Base-by-base conservation (phyloP, 1,140 invertebrate species). In the Tetraneura akinire region DNA sequence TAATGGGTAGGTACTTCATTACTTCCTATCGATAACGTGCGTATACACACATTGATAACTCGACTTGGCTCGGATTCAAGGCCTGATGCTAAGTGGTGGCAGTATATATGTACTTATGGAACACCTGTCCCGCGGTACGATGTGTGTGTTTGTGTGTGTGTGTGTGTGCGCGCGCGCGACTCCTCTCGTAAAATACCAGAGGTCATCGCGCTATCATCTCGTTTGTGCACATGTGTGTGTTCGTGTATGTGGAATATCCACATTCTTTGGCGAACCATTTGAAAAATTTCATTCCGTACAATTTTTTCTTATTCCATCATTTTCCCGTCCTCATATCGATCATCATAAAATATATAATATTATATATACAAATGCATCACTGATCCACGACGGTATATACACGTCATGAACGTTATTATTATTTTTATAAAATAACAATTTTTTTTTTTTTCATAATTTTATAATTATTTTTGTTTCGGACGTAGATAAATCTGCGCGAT, bases 131-230 rank as follows among this genome's bases (percentile, higher is more conserved):
- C 37, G 37, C 55, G 53, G 53, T 51, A 37, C 32, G 49, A 45
- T 71, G 32, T 60, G 37, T 62, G 57, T 29, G 57, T 37, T 4
- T 74, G 42, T 76, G n/a, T 71, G 32, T 60, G 37, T 62, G 57
- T 29, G 57, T 37, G 8, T 74, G 42, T 57, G 57, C 32, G 23
- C 47, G 53, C 55, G 74, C 37, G 74, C 74, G 74, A 78, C 55
- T 76, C 73, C 73, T 76, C 73, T 78, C 53, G 74, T 78, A 78
- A 78, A 78, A 78, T 78, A 78, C 74, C 55, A 78, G 74, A 78
- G 74, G 74, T 78, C 74, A 78, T 78, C 74, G 74, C 37, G 74
- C 74, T 78, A 78, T 37, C 74, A 60, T 78, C 74, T 78, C 23
- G 74, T 78, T 78, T 78, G 42, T 78, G 55, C 6, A 18, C 10